A percentile compares a stretch with the other conserved stretches of the same genome.
Evolutionary conservation across 2,888 invertebrate species (phyloP).

Genomic region (Drosophila falleni): DNA sequence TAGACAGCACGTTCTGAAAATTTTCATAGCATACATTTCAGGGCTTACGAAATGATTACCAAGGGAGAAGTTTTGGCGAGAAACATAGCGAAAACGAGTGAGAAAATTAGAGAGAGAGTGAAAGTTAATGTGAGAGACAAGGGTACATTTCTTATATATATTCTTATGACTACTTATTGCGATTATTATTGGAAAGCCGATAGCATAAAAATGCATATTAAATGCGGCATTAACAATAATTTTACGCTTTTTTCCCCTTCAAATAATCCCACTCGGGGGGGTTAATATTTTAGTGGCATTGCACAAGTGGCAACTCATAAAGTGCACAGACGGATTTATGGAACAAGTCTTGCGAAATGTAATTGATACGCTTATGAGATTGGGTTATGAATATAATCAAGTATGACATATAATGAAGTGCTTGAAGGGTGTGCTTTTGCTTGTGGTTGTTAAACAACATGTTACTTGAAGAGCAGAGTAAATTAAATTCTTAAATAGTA

Average conservation of each 20-base stretch:
- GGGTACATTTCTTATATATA: conserved; percentile 18
- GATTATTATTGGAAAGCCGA: conserved; percentile 49
- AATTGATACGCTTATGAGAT: conserved; percentile 24
- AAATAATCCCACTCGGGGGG: not conserved
- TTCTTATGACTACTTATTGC: conserved; percentile 30
- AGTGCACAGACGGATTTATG: conserved; percentile 36
- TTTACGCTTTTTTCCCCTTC: conserved; percentile 10
- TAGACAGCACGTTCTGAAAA: conserved; percentile 45
- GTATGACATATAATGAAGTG: conserved; percentile 11
- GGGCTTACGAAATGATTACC: conserved; percentile 32
- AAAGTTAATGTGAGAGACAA: not conserved
- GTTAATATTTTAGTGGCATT: conserved; percentile 9
- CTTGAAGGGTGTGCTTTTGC: not conserved
- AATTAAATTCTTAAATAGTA: not conserved
- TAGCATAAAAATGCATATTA: conserved; percentile 64
- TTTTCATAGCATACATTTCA: conserved; percentile 73
- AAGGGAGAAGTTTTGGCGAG: not conserved
- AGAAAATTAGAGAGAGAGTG: not conserved
- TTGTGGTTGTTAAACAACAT: not conserved
- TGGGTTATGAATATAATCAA: conserved; percentile 12
- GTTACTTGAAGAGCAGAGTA: not conserved
- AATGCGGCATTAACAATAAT: conserved; percentile 59
- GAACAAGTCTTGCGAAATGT: conserved; percentile 14
- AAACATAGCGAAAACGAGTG: not conserved
- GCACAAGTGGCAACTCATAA: conserved; percentile 18